These are phyloP conservation scores for Callipepla californica DNA, from an alignment of 2,113 vertebrate species.

Conservation along the genomic window DNA sequence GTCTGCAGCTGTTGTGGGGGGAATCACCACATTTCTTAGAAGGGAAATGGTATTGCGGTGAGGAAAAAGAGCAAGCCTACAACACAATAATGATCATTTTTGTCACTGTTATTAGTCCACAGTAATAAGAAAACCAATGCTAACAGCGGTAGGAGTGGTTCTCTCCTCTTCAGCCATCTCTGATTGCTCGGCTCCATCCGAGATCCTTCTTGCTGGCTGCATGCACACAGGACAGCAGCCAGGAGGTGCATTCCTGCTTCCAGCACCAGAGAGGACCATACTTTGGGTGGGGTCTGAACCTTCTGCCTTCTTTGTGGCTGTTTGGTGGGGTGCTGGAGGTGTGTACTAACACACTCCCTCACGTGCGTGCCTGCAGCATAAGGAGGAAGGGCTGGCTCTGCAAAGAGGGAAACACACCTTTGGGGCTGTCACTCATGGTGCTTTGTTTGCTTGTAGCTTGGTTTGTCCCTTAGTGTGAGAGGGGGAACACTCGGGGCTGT, in stretches of 20 bases:
- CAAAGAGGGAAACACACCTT: background rate
- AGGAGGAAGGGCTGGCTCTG: background rate
- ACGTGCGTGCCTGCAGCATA: fast-evolving
- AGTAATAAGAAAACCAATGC: background rate
- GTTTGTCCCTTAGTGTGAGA: background rate
- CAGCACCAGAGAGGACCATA: background rate
- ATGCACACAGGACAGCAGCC: background rate
- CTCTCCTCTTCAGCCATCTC: background rate
- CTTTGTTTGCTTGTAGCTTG: background rate
- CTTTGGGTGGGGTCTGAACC: background rate
- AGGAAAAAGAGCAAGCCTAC: background rate
- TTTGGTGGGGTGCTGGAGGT: background rate
- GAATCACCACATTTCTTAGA: fast-evolving
- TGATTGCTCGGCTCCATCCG: fast-evolving
- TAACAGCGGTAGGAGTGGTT: background rate
- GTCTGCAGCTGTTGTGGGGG: fast-evolving
- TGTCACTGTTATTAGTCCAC: background rate
- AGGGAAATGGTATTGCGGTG: fast-evolving
- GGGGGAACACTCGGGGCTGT: fast-evolving
- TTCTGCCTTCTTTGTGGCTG: background rate
- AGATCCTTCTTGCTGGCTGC: fast-evolving
- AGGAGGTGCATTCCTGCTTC: background rate
- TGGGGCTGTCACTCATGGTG: too few relatives aligned
- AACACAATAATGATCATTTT: background rate
- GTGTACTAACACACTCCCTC: background rate